Percentiles rank a stretch among this genome's conserved stretches.
Evolutionary conservation across 92 coral and sea anemone genomes (phyloP).

Genomic region (Parazoanthus swiftii): DNA sequence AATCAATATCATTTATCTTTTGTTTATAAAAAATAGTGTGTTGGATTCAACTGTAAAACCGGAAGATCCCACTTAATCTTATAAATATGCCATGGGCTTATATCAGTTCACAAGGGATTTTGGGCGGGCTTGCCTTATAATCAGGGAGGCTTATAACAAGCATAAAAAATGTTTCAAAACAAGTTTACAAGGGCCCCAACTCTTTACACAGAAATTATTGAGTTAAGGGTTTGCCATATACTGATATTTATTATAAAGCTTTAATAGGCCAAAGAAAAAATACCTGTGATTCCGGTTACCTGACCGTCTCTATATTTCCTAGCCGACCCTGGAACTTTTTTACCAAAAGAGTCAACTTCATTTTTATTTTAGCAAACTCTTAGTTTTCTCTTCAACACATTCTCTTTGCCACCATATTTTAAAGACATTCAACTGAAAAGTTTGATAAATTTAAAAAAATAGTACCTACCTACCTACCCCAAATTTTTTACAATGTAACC

Average conservation of each 20-base stretch:
- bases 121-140: slow-evolving; percentile 30
- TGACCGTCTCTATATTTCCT: slow-evolving; percentile 28
- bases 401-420: slow-evolving; percentile 29
- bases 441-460: slow-evolving; percentile 24
- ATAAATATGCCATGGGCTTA: slow-evolving; percentile 27
- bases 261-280: slow-evolving; percentile 25
- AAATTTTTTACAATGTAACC: slow-evolving; percentile 21
- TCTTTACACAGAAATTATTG: slow-evolving; percentile 20
- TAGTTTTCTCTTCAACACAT: slow-evolving; percentile 26
- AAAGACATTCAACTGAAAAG: slow-evolving; percentile 27
- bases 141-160: slow-evolving; percentile 23
- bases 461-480: slow-evolving; percentile 29
- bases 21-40: slow-evolving; percentile 25
- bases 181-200: slow-evolving; percentile 14
- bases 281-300: slow-evolving; percentile 29
- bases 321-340: slow-evolving; percentile 29
- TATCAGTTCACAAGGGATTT: slow-evolving; percentile 27
- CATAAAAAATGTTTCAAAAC: slow-evolving; percentile 7
- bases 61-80: slow-evolving; percentile 23
- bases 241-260: slow-evolving; percentile 28
- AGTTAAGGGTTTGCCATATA: slow-evolving; percentile 18
- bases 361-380: slow-evolving; percentile 20
- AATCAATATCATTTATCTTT: slow-evolving; percentile 21
- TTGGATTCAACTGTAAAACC: slow-evolving; percentile 28
- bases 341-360: slow-evolving; percentile 27